Base-by-base conservation (phyloP, 2,113 vertebrate genomes). In the Apteryx owenii region DNA sequence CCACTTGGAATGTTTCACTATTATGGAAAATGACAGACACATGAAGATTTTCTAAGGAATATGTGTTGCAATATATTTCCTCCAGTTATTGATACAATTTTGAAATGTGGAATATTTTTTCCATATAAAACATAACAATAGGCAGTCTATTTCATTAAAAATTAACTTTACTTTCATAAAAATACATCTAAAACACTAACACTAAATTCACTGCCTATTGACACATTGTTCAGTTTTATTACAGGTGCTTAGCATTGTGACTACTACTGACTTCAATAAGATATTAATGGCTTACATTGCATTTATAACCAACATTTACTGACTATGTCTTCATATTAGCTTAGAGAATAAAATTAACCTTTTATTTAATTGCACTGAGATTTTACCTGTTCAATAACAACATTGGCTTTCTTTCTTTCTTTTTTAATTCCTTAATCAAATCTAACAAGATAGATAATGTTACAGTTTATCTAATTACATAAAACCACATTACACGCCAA, bases 371-470 rank as follows among this genome's bases (percentile, higher is more conserved):
- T 29, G 12, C 31, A 76, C 18, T 79, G 50, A 53, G 53, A 92
- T 92, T 81, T 90, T 60, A 82, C 26, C 22, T 44, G 17, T 38
- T 38, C 36, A 38, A 38, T 38, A 38, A 38, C 36, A 38, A 38
- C 36, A 38, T 38, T 38, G 5, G 0, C 0, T 3, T 29, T 16
- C 28, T 56, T 56, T 56, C 28, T 31, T 58, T 58, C 10, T 10
- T 31, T 58, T 54, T 54, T 73, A 40, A 75, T 88, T 96, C 12
- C 66, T 96, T 96, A 96, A 96, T 95, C 7, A 81, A 96, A 94
- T 87, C 33, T 88, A 85, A 61, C 38, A 91, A 75, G 61, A 84
- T 28, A 73, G 73, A 20, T 95, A 90, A 93, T 56, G 48, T 92
- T 88, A 78, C 89, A 90, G 81, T 84, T 81, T 65, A 93, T 95